Evolutionary conservation across 1,140 invertebrate species (phyloP).

Genomic region (Trichoplusia ni): DNA sequence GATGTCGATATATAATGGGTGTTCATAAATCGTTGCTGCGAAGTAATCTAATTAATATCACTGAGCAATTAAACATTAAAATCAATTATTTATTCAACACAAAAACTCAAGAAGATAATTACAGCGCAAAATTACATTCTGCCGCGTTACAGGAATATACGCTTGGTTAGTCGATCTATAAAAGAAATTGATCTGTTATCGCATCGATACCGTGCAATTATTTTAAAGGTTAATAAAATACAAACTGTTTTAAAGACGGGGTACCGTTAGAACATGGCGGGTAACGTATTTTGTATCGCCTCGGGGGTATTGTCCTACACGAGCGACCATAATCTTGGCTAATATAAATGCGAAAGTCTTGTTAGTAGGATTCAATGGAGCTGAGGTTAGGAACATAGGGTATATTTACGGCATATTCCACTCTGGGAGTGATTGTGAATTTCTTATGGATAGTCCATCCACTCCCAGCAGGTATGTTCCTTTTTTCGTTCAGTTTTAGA

Average conservation of each 20-base stretch:
- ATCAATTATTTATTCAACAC: neutral
- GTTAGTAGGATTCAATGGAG: slow-evolving; percentile 13
- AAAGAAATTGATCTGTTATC: neutral
- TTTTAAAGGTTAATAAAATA: slow-evolving; percentile 12
- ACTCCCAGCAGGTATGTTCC: too few relatives aligned
- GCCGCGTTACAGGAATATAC: neutral
- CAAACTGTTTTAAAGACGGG: slow-evolving; percentile 9
- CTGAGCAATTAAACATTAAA: neutral
- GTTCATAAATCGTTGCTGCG: too few relatives aligned
- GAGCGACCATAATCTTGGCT: slow-evolving; percentile 16
- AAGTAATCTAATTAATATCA: neutral
- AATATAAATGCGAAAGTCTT: slow-evolving; percentile 26
- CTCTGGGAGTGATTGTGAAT: too few relatives aligned
- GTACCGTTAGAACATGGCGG: neutral
- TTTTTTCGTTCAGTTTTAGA: too few relatives aligned
- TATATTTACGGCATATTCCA: too few relatives aligned
- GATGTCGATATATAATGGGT: too few relatives aligned
- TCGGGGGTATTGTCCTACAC: slow-evolving; percentile 3
- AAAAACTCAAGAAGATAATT: neutral
- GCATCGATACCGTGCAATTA: slow-evolving; percentile 9
- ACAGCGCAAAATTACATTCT: neutral
- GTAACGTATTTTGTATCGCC: neutral
- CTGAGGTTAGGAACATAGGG: neutral
- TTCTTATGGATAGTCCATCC: too few relatives aligned
- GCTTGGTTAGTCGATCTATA: neutral